A percentile compares a stretch with the other conserved stretches of the same genome.
phyloP scores from a whole-genome alignment of 1,140 invertebrate genomes.

The Brachystomella parvula region DNA sequence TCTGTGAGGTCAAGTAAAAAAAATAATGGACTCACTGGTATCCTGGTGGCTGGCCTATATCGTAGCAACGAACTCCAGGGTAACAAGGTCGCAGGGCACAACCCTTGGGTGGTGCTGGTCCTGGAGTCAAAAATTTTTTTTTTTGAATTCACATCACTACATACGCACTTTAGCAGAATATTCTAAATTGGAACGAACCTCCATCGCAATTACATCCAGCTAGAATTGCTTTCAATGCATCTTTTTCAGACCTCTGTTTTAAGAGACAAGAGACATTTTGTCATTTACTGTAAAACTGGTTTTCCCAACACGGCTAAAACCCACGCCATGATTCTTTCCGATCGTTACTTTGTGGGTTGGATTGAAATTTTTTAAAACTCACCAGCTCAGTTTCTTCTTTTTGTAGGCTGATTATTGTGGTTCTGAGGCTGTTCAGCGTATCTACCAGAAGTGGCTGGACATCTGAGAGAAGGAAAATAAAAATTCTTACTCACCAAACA shows the following conservation, averaged over 20 bases:
- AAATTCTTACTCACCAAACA: neutral
- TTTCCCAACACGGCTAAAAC: neutral
- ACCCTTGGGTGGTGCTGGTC: neutral
- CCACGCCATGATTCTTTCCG: neutral
- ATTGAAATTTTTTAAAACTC: too few relatives aligned
- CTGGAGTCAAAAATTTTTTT: too few relatives aligned
- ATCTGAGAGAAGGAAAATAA: neutral
- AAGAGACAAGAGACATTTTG: too few relatives aligned
- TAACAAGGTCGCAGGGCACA: neutral
- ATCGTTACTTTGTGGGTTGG: too few relatives aligned
- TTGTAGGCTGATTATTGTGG: neutral
- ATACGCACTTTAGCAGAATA: neutral
- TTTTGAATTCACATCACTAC: neutral
- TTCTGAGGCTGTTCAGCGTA: neutral
- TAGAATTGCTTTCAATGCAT: neutral
- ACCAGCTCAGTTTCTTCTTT: constrained; percentile 6
- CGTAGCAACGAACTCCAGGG: neutral
- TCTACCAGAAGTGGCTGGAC: neutral
- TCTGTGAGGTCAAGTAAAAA: too few relatives aligned
- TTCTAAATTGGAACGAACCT: neutral
- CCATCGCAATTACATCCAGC: constrained; percentile 2
- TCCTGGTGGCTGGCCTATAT: neutral
- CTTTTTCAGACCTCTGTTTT: neutral
- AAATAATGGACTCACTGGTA: constrained; percentile 4
- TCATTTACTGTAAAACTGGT: too few relatives aligned